Percentiles rank a stretch among this genome's conserved stretches.
phyloP scores from a whole-genome alignment of 1,140 invertebrate species.

The Mizuhopecten yessoensis region DNA sequence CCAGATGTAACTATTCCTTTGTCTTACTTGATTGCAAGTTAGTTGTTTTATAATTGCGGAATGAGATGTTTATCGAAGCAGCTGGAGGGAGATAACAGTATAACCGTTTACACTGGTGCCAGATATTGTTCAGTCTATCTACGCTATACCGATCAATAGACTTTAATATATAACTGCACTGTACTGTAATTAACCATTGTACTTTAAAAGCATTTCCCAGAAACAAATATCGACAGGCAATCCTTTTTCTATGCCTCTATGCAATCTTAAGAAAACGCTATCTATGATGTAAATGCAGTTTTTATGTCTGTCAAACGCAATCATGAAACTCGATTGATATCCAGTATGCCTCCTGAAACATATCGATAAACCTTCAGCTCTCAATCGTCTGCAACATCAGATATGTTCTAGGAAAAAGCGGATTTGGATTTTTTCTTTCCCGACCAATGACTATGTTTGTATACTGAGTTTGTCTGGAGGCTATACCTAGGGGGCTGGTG shows the following conservation, averaged over 20 bases:
- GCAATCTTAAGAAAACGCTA: neutral
- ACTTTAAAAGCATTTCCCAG: neutral
- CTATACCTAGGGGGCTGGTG: too few relatives aligned
- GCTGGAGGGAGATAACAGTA: neutral
- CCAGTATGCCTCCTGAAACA: too few relatives aligned
- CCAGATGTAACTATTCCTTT: neutral
- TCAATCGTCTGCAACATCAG: too few relatives aligned
- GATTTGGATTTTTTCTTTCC: too few relatives aligned
- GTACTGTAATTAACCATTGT: neutral
- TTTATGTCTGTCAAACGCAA: neutral
- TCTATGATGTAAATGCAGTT: neutral
- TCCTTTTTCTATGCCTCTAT: neutral
- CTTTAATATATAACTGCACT: neutral
- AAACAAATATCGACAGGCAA: neutral
- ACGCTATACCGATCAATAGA: neutral
- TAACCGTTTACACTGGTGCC: neutral
- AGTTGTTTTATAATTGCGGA: neutral
- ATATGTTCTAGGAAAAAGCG: too few relatives aligned
- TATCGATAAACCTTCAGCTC: too few relatives aligned
- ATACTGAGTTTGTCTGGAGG: too few relatives aligned
- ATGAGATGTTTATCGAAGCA: neutral
- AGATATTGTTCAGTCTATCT: neutral
- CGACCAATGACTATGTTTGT: too few relatives aligned
- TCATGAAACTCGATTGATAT: neutral
- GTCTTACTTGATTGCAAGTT: too few relatives aligned